phyloP scores from a whole-genome alignment of 2,113 vertebrate species.

The Colinus virginianus region DNA sequence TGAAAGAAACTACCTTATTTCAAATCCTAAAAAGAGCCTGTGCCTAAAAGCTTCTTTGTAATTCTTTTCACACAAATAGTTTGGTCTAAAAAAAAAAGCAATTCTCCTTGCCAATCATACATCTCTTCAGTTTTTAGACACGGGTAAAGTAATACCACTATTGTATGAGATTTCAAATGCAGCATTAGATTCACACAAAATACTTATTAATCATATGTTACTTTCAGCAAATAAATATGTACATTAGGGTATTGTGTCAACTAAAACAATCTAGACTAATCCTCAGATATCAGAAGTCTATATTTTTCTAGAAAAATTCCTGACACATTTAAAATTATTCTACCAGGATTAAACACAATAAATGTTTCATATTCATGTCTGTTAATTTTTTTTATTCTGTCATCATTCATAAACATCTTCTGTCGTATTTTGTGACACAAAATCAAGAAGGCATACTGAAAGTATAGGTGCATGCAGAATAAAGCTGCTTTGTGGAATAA shows the following conservation, averaged over 20 bases:
- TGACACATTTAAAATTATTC: background rate
- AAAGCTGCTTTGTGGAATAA: background rate
- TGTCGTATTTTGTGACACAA: background rate
- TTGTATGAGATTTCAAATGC: background rate
- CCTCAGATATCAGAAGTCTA: background rate
- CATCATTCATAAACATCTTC: background rate
- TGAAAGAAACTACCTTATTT: background rate
- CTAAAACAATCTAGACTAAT: background rate
- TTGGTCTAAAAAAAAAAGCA: background rate
- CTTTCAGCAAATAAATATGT: background rate
- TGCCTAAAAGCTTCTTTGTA: background rate
- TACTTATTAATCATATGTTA: background rate
- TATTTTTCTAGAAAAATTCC: background rate
- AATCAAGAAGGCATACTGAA: background rate
- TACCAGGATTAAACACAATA: background rate
- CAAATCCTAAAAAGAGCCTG: background rate
- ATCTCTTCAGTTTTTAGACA: background rate
- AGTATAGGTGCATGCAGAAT: background rate
- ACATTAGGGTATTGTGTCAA: background rate
- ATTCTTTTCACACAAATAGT: background rate
- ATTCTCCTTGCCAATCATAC: background rate
- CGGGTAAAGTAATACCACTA: background rate
- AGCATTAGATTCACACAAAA: background rate
- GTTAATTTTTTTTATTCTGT: background rate
- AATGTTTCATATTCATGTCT: accelerated